Base-by-base conservation (phyloP, 2,797 vertebrate species). In the Muscicapa comitata region DNA sequence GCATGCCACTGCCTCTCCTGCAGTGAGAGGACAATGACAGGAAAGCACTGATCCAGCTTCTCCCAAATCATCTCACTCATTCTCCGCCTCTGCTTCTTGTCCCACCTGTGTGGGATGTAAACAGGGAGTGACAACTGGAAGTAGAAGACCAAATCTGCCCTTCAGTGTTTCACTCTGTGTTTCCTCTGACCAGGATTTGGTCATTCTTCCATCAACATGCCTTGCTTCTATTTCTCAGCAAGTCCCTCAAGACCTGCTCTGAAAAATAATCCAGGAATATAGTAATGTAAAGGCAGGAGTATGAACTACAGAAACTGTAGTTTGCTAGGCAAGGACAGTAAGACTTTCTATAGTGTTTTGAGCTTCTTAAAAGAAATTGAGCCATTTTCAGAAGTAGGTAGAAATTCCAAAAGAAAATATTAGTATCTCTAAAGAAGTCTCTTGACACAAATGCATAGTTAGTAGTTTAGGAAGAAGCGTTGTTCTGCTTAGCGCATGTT, bases 1-100 rank as follows among this genome's bases (percentile, higher is more conserved):
- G 38, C 0, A 0, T 65, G 47, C 35, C 0, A 0, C 66, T 68
- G 37, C 31, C 28, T 62, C 37, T 81, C 26, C 55, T 45, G 40
- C 6, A 2, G 45, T 47, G 45, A 23, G 45, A 47, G 23, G 45
- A 47, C 45, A 47, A 47, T 9, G 40, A 48, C 1, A 5, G 38
- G 17, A 65, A 57, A 93, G 47, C 53, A 43, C 57, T 3, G 1
- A 50, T 54, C 37, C 53, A 77, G 18, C 62, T 71, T 76, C 37
- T 86, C n/a, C 71, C 48, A 53, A 55, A 62, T 45, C 37, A 79
- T n/a, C 40, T 40, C 24, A 9, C 45, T 78, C 4, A 6, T 37
- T 28, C 33, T 78, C 17, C 37, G 73, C 24, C 42, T 28, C 72
- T 71, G 38, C 45, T 67, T 71, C 35, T 48, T 31, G 50, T 74